Percentiles rank a stretch among this genome's conserved stretches.
Evolutionary conservation across 2,113 vertebrate genomes (phyloP).

Genomic region (Saccopteryx bilineata): DNA sequence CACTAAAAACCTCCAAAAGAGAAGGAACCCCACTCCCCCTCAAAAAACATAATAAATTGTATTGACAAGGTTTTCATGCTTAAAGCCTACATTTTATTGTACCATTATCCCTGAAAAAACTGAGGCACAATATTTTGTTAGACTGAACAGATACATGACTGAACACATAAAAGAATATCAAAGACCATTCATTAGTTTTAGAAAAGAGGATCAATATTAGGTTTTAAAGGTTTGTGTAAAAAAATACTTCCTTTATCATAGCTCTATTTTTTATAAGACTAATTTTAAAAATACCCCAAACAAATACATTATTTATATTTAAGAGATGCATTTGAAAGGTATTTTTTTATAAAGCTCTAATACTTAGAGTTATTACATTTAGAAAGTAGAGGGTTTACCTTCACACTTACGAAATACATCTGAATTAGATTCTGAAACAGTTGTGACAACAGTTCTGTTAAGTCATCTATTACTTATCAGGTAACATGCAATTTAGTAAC

Average conservation of each 20-base stretch:
- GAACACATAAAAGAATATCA: slow-evolving; percentile 79
- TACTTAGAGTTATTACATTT: not conserved
- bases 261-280: slow-evolving; percentile 21
- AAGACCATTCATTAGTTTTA: slow-evolving; percentile 79
- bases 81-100: slow-evolving; percentile 85
- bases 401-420: not conserved
- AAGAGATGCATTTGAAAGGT: not conserved
- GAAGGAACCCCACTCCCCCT: slow-evolving; percentile 21
- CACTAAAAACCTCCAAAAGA: slow-evolving; percentile 68
- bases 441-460: not conserved
- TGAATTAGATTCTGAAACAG: not conserved
- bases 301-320: slow-evolving; percentile 20
- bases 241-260: not conserved
- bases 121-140: slow-evolving; percentile 77
- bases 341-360: not conserved
- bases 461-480: not conserved
- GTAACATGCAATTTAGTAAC: not conserved
- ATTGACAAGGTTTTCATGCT: slow-evolving; percentile 82
- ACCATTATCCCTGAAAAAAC: slow-evolving; percentile 79
- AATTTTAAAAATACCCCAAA: slow-evolving; percentile 26
- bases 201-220: slow-evolving; percentile 76
- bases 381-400: not conserved
- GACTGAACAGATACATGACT: slow-evolving; percentile 71
- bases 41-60: slow-evolving; percentile 77
- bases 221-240: slow-evolving; percentile 61